Percentiles rank a stretch among this genome's conserved stretches.
These are phyloP conservation scores for Chaetogeoica ovagalla DNA, from an alignment of 2,888 invertebrate genomes.

Conservation along the genomic window DNA sequence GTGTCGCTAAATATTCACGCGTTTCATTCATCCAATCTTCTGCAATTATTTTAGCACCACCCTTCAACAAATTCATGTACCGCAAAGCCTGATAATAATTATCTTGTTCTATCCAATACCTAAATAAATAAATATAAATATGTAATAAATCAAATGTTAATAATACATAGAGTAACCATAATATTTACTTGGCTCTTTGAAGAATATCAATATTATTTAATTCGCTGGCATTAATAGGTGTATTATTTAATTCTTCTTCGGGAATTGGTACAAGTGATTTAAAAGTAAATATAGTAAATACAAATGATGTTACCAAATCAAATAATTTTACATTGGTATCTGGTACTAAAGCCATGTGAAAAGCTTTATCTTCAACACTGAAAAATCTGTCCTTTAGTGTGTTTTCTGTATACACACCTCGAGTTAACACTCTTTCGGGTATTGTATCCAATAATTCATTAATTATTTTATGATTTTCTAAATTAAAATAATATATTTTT, in stretches of 20 bases:
- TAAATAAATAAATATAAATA: constrained; percentile 58
- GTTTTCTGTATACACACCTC: constrained; percentile 88
- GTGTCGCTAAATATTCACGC: constrained; percentile 79
- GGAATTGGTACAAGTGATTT: constrained; percentile 72
- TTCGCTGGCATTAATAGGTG: constrained; percentile 68
- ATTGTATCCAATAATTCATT: constrained; percentile 75
- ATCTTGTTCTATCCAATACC: constrained; percentile 85
- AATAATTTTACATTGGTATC: constrained; percentile 84
- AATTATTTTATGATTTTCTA: constrained; percentile 78
- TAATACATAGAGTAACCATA: not conserved
- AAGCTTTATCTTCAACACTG: constrained; percentile 77
- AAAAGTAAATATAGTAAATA: constrained; percentile 83
- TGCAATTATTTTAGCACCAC: constrained; percentile 84
- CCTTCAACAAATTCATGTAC: constrained; percentile 83
- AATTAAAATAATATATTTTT: constrained; percentile 59
- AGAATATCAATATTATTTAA: constrained; percentile 87
- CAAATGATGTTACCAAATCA: constrained; percentile 80
- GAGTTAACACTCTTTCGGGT: constrained; percentile 72
- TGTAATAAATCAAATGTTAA: not conserved
- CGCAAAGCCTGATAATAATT: constrained; percentile 82
- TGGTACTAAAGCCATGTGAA: constrained; percentile 83
- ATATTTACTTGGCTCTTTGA: constrained; percentile 77
- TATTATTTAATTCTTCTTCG: constrained; percentile 72
- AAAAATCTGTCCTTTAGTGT: constrained; percentile 82
- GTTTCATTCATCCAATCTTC: constrained; percentile 85